A percentile compares a stretch with the other conserved stretches of the same genome.
Evolutionary conservation across 2,888 invertebrate species (phyloP).

Genomic region (Glaucopsyche alexis): DNA sequence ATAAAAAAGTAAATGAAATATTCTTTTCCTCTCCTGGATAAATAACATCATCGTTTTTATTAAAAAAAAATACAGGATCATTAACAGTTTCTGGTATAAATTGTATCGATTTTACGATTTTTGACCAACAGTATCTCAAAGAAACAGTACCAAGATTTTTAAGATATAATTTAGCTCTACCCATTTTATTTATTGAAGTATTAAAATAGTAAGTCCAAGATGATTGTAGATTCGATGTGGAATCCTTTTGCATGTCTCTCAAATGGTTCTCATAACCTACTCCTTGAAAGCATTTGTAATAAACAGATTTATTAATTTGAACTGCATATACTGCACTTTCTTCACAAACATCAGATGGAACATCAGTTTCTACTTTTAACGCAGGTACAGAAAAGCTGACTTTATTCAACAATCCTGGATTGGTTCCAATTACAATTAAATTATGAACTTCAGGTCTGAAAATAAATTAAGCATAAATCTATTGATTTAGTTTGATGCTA

Average conservation of each 20-base stretch:
- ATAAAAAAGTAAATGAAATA: slow-evolving; percentile 71
- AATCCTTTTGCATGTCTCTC: slow-evolving; percentile 46
- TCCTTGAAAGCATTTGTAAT: slow-evolving; percentile 52
- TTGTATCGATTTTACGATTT: slow-evolving; percentile 53
- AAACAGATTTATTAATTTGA: slow-evolving; percentile 62
- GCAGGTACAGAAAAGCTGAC: slow-evolving; percentile 42
- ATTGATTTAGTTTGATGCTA: no score
- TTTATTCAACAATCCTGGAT: slow-evolving; percentile 53
- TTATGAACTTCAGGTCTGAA: slow-evolving; percentile 56
- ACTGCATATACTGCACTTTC: slow-evolving; percentile 53
- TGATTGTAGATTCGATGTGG: slow-evolving; percentile 53
- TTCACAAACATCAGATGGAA: background rate
- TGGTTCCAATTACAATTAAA: slow-evolving; percentile 58
- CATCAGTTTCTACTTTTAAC: background rate
- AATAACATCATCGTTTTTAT: slow-evolving; percentile 76
- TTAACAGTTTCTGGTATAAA: slow-evolving; percentile 55
- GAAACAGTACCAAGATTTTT: slow-evolving; percentile 75
- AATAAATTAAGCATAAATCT: slow-evolving; percentile 27
- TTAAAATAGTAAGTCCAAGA: slow-evolving; percentile 71
- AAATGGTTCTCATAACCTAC: slow-evolving; percentile 48
- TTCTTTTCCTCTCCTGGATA: slow-evolving; percentile 70
- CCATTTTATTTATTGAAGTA: slow-evolving; percentile 53
- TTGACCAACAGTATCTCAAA: slow-evolving; percentile 74
- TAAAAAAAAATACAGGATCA: slow-evolving; percentile 76
- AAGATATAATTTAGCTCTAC: slow-evolving; percentile 60